These are phyloP conservation scores for Dione vanillae DNA, from an alignment of 2,888 invertebrate species.

Conservation along the genomic window DNA sequence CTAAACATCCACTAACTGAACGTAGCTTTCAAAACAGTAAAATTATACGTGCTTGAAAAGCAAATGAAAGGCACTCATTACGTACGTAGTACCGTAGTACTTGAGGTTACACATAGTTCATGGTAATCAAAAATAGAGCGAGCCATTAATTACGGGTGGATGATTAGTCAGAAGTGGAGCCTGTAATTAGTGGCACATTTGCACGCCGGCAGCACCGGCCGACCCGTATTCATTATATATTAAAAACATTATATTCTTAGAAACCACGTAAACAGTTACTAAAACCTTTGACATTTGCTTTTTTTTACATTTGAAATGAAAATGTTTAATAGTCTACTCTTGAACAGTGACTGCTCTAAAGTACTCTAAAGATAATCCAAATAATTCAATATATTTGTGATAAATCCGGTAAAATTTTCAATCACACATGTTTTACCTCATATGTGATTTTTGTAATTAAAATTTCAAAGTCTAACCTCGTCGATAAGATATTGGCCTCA, in stretches of 20 bases:
- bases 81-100: slow-evolving; percentile 48
- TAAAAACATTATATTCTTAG: slow-evolving; percentile 58
- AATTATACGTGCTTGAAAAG: slow-evolving; percentile 40
- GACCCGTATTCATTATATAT: slow-evolving; percentile 59
- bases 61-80: slow-evolving; percentile 42
- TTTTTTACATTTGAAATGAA: too few species aligned
- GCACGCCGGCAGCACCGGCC: slow-evolving; percentile 60
- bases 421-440: too few species aligned
- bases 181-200: slow-evolving; percentile 75
- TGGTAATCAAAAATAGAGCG: slow-evolving; percentile 62
- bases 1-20: not conserved
- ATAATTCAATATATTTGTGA: too few species aligned
- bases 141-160: slow-evolving; percentile 66
- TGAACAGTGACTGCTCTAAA: too few species aligned
- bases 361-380: too few species aligned
- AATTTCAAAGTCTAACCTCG: slow-evolving; percentile 5
- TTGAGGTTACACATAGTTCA: slow-evolving; percentile 39
- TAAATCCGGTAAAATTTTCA: too few species aligned
- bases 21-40: slow-evolving; percentile 18
- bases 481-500: slow-evolving; percentile 4
- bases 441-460: not conserved
- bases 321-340: too few species aligned
- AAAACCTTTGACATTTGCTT: too few species aligned
- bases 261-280: slow-evolving; percentile 28
- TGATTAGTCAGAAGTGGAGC: slow-evolving; percentile 71